Evolutionary conservation across 2,888 invertebrate species (phyloP), one percentile per base, ranked within the genome.

Genomic region (Ochropleura leucogaster): DNA sequence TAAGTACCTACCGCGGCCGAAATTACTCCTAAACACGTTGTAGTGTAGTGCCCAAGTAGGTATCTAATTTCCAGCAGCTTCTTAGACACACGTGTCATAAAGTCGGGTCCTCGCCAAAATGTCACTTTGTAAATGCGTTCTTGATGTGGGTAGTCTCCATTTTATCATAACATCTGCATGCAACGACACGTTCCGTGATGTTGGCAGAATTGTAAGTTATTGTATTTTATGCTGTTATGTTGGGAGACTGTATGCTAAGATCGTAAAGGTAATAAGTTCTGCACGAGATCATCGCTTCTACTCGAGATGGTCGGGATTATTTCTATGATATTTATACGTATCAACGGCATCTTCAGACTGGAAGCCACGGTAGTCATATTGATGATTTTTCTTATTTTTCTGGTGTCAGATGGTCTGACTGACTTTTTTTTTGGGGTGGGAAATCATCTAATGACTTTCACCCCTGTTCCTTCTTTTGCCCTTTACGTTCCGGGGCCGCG

Each of bases 111-210:
- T 20, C 57, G 53, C 20, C 68, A 66, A 68, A 62, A 72, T 46
- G 73, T 66, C 79, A 40, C 49, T 68, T 51, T n/a, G 42, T 53
- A 80, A 73, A 80, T 79, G 83, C 51, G 55, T 79, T 80, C 69
- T 67, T 83, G 73, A 80, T 83, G 67, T 79, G 44, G 44, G 49
- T 64, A 64, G 62, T 59, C 68, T 72, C n/a, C 68, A 70, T 82
- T 74, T 64, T 60, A 79, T 70, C 57, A 64, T 47, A 74, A 69
- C 49, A 71, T 82, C 60, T 79, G 73, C 79, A 80, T 83, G 83
- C 79, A 66, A 16, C 42, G 55, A 79, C 80, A 80, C 80, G 80
- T 73, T n/a, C 57, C n/a, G 55, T 69, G 62, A 60, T 79, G 83
- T 83, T 68, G 69, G 73, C 66, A 62, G 83, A 59, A 73, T 70